Percentiles rank a stretch among this genome's conserved stretches.
Conservation (phyloP, 2,797 vertebrate genomes). For the Phataginus tricuspis region DNA sequence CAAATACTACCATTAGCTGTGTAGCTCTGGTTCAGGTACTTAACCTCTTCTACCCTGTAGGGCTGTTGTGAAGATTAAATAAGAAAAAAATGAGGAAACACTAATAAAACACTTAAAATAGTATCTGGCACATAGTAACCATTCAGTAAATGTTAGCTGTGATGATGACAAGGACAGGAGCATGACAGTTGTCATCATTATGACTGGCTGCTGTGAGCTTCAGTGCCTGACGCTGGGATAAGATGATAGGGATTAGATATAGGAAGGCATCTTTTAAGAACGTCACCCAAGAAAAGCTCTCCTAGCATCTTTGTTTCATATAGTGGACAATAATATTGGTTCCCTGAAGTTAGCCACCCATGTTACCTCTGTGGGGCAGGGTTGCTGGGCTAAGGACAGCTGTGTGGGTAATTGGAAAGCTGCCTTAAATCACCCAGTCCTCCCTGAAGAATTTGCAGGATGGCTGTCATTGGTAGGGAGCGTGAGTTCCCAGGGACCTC, state of each 20-base stretch:
- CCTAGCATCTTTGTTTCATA: constrained; percentile 11
- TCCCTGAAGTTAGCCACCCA: neutral
- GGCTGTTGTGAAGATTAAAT: neutral
- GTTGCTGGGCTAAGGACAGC: neutral
- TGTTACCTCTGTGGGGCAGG: neutral
- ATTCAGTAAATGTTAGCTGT: constrained; percentile 25
- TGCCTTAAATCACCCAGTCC: neutral
- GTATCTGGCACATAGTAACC: neutral
- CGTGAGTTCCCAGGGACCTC: neutral
- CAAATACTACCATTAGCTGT: neutral
- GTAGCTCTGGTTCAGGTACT: neutral
- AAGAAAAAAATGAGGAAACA: constrained; percentile 2
- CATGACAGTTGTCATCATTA: neutral
- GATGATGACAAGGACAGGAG: neutral
- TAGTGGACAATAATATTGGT: neutral
- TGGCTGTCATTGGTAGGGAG: constrained; percentile 15
- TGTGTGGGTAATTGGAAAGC: constrained; percentile 30
- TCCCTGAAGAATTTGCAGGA: constrained; percentile 12
- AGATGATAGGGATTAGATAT: neutral
- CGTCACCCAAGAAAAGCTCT: neutral
- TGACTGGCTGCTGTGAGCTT: neutral
- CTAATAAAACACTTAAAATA: neutral
- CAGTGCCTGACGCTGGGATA: neutral
- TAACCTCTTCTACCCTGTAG: neutral
- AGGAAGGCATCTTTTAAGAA: neutral